phyloP scores from a whole-genome alignment of 92 coral and sea anemone species.

The Siderastrea radians region DNA sequence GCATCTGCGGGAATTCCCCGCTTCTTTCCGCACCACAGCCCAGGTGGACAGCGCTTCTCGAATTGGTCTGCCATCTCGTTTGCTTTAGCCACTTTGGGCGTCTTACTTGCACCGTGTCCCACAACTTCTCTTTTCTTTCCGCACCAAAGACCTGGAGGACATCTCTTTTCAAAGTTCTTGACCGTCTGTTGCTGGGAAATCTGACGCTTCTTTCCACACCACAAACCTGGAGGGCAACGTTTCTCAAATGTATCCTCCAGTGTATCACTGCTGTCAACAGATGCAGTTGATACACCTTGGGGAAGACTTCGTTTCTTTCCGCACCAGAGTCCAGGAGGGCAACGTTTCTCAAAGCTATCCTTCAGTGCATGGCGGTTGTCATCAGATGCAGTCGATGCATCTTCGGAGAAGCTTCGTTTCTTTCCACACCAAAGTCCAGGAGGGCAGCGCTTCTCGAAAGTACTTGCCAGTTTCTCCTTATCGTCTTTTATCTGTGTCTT shows the following conservation, averaged over 20 bases:
- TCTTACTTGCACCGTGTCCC: background rate
- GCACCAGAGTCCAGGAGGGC: slow-evolving; percentile 84
- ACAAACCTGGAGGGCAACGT: slow-evolving; percentile 79
- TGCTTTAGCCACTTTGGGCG: background rate
- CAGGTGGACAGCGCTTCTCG: slow-evolving; percentile 77
- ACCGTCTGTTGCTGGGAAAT: background rate
- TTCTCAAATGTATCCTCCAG: slow-evolving; percentile 20
- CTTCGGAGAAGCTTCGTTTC: slow-evolving; percentile 48
- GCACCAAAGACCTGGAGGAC: slow-evolving; percentile 79
- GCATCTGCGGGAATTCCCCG: slow-evolving; percentile 43
- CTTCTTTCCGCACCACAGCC: slow-evolving; percentile 90
- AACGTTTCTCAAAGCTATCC: slow-evolving; percentile 21
- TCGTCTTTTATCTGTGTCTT: background rate
- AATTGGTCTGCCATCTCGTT: slow-evolving; percentile 16
- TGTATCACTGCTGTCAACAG: background rate
- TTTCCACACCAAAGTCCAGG: slow-evolving; percentile 78
- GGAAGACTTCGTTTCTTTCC: slow-evolving; percentile 66
- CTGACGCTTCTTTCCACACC: slow-evolving; percentile 70
- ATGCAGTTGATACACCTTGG: background rate
- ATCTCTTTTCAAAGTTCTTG: slow-evolving; percentile 20
- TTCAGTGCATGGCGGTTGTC: background rate
- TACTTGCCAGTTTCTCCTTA: background rate
- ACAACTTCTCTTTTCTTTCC: slow-evolving; percentile 22
- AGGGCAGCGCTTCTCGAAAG: slow-evolving; percentile 55
- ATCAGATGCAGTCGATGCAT: background rate